Percentiles rank a stretch among this genome's conserved stretches.
These are phyloP conservation scores for Eudasyphora cyanicolor DNA, from an alignment of 2,888 invertebrate species.

Conservation along the genomic window DNA sequence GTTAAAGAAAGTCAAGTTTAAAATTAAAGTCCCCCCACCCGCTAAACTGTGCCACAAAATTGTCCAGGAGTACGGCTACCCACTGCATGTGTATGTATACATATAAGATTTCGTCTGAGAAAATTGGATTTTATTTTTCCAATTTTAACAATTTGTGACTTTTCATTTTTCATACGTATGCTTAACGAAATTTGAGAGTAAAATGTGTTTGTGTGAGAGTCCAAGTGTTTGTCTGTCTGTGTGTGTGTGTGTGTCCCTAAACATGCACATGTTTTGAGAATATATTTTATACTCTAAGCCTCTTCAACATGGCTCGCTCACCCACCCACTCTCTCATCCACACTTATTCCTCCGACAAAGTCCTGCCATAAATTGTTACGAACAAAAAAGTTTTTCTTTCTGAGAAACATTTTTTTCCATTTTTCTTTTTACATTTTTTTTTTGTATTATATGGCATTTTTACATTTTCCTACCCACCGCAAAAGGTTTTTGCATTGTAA, in stretches of 20 bases:
- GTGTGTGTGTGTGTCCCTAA: background rate
- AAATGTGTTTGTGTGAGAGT: conserved; percentile 17
- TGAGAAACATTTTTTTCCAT: conserved; percentile 40
- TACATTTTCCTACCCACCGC: conserved; percentile 54
- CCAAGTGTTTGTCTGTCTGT: conserved; percentile 25
- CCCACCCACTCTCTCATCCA: background rate
- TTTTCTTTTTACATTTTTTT: conserved; percentile 36
- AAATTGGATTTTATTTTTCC: conserved; percentile 46
- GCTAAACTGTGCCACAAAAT: background rate
- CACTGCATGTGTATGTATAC: background rate
- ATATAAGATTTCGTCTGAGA: background rate
- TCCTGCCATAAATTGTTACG: conserved; percentile 55
- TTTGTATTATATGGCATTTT: conserved; percentile 31
- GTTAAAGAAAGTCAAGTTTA: conserved; percentile 24
- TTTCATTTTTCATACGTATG: conserved; percentile 44
- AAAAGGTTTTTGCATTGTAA: conserved; percentile 60
- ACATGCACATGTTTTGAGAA: conserved; percentile 16
- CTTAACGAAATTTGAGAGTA: conserved; percentile 28
- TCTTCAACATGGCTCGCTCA: background rate
- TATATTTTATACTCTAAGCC: conserved; percentile 9
- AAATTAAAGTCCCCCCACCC: background rate
- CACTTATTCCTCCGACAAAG: conserved; percentile 8
- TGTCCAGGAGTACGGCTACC: background rate
- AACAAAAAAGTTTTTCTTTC: conserved; percentile 29
- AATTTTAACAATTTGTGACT: conserved; percentile 42